Percentiles rank a stretch among this genome's conserved stretches.
These are phyloP conservation scores for Isaurus tuberculatus DNA, from an alignment of 92 coral and sea anemone genomes.

Conservation along the genomic window DNA sequence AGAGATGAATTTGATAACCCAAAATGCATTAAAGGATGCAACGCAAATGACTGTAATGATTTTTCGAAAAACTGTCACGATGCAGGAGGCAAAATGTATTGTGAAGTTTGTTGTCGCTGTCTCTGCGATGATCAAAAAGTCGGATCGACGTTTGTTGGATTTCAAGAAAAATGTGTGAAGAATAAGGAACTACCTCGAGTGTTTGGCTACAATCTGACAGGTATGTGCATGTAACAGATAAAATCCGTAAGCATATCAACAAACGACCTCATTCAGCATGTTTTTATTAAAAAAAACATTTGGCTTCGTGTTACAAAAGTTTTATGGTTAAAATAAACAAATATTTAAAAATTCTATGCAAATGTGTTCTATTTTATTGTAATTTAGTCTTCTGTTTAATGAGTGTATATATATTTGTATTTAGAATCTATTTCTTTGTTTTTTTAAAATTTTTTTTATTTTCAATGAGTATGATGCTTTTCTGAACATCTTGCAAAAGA, in stretches of 20 bases:
- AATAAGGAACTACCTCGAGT: conserved; percentile 10
- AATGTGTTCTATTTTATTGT: background rate
- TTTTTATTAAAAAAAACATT: background rate
- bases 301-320: background rate
- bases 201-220: conserved; percentile 31
- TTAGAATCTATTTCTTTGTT: background rate
- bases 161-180: conserved; percentile 7
- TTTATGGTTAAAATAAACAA: background rate
- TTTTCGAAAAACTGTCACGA: conserved; percentile 13
- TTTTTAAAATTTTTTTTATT: background rate
- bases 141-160: conserved; percentile 36
- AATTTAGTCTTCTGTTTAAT: background rate
- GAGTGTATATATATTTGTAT: too few relatives aligned
- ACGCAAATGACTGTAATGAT: background rate
- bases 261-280: background rate
- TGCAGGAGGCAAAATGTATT: conserved; percentile 25
- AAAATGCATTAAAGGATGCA: conserved; percentile 15
- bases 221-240: background rate
- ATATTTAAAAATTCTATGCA: too few relatives aligned
- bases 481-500: background rate
- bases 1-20: conserved; percentile 39
- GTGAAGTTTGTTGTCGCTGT: conserved; percentile 23
- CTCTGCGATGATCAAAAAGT: background rate
- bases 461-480: background rate
- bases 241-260: background rate